Evolutionary conservation across 1,140 invertebrate genomes (phyloP), one percentile per base, ranked within the genome.

Genomic region (Drosophila virilis): DNA sequence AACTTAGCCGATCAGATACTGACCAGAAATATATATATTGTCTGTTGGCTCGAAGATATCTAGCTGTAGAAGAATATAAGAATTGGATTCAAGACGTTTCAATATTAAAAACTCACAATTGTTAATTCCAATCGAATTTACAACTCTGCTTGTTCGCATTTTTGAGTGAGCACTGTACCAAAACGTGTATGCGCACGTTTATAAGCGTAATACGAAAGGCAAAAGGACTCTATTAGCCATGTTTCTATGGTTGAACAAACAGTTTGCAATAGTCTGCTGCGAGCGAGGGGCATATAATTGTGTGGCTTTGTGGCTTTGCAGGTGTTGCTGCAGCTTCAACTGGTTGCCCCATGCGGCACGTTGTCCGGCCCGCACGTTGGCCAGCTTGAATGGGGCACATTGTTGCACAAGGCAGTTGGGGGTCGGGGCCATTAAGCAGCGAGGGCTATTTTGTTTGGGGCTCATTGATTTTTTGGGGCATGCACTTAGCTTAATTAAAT

Each of bases 401-500:
- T 28, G 22, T 28, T 28, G 22, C 22, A 28, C 22, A 28, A 28
- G 22, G 4, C 22, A 28, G 22, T 28, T 28, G 38, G 38, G 38
- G 12, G 17, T 17, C 0, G 38, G 4, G 38, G 6, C 13, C 8
- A 12, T 50, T 9, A 9, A 46, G 8, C 33, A 8, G 12, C 12
- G 37, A 15, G 22, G 43, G 12, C 22, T 8, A 42, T 48, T 28
- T 17, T 50, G 57, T 71, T 48, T 40, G 37, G 32, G 22, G 13
- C 42, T 73, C 60, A 78, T 86, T 86, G 78, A 88, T 76, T 88
- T 77, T 55, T 62, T 48, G 46, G 46, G 50, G 45, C 66, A 62
- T 70, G 78, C 82, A 88, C 82, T 86, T 77, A 88, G 79, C 42
- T 80, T 86, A 86, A 86, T 86, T 88, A 86, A 88, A 82, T 88